Percentiles rank a stretch among this genome's conserved stretches.
phyloP scores from a whole-genome alignment of 1,140 invertebrate species.

The Oscheius sp. region DNA sequence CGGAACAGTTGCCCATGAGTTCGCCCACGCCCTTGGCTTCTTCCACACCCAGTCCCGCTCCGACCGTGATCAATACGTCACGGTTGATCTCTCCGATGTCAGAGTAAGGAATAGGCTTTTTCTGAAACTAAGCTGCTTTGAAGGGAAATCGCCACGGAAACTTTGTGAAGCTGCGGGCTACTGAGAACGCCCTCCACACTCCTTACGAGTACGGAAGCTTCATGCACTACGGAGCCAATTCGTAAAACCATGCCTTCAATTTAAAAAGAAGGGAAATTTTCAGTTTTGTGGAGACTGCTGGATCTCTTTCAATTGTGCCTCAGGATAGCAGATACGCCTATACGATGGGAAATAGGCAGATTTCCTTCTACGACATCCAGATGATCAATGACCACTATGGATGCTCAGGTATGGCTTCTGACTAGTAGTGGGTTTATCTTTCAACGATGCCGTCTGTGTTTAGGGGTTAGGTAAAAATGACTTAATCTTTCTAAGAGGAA shows the following conservation, averaged over 20 bases:
- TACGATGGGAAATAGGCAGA: slow-evolving; percentile 13
- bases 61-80: slow-evolving; percentile 15
- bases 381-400: slow-evolving; percentile 20
- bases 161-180: neutral
- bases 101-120: neutral
- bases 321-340: slow-evolving; percentile 10
- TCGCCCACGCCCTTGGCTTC: slow-evolving; percentile 13
- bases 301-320: slow-evolving; percentile 14
- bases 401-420: slow-evolving; percentile 9
- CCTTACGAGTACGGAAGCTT: slow-evolving; percentile 25
- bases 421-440: slow-evolving; percentile 2
- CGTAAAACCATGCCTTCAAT: slow-evolving; percentile 2
- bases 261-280: neutral
- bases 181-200: neutral
- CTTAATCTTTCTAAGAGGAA: no score
- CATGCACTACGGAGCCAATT: slow-evolving; percentile 15
- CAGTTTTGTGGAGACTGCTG: slow-evolving; percentile 4
- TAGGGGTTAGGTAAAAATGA: no score
- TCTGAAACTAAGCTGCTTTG: neutral
- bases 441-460: no score
- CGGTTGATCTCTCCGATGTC: slow-evolving; percentile 21
- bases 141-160: neutral
- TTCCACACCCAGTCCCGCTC: slow-evolving; percentile 24
- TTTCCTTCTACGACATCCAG: slow-evolving; percentile 12
- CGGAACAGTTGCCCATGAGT: neutral